These are phyloP conservation scores for Drosophila borealis DNA, from an alignment of 2,888 invertebrate species.

Conservation along the genomic window DNA sequence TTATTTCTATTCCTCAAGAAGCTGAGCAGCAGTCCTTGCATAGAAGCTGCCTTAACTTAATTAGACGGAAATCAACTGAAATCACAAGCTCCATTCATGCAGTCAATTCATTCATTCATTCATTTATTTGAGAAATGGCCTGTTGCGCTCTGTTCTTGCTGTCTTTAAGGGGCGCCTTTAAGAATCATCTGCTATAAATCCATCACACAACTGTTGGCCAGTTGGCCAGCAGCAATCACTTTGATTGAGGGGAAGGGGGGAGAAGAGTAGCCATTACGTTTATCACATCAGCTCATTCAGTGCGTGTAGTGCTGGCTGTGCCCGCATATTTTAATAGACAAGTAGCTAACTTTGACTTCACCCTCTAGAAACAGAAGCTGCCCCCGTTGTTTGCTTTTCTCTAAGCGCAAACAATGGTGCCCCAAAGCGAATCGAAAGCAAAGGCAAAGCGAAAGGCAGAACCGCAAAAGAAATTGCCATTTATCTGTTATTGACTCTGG, in stretches of 20 bases:
- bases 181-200: constrained; percentile 51
- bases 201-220: constrained; percentile 38
- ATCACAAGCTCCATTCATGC: constrained; percentile 67
- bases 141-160: background rate
- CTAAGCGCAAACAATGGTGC: constrained; percentile 69
- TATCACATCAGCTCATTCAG: constrained; percentile 55
- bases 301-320: constrained; percentile 18
- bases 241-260: constrained; percentile 26
- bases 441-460: constrained; percentile 23
- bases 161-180: constrained; percentile 25
- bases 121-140: constrained; percentile 31
- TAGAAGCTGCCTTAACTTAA: constrained; percentile 64
- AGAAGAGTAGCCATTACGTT: constrained; percentile 59
- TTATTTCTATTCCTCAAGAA: background rate
- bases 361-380: background rate
- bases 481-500: constrained; percentile 75
- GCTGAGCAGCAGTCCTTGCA: background rate
- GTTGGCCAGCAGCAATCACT: constrained; percentile 64
- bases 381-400: constrained; percentile 59
- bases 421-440: constrained; percentile 25
- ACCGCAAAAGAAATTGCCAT: constrained; percentile 75
- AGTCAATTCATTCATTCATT: constrained; percentile 26
- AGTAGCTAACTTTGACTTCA: constrained; percentile 45
- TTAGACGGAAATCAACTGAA: constrained; percentile 57
- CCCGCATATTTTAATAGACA: constrained; percentile 79